phyloP scores from a whole-genome alignment of 2,797 vertebrate genomes.

The Chromis chromis region DNA sequence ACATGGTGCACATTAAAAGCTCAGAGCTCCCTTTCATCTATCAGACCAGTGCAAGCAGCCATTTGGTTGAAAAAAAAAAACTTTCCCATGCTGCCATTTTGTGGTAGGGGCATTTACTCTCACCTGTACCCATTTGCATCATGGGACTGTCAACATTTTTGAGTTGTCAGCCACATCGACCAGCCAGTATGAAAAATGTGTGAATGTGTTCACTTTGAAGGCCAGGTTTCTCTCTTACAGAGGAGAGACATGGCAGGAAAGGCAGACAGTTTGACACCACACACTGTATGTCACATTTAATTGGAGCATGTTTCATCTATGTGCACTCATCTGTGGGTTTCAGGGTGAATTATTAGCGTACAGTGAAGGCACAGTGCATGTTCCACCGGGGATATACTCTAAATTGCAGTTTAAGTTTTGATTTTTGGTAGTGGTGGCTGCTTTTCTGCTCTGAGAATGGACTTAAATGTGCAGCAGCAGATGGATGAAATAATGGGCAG shows the following conservation, averaged over 20 bases:
- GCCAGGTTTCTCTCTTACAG: constrained; percentile 27
- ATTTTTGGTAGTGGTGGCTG: constrained; percentile 25
- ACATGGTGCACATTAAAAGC: constrained; percentile 59
- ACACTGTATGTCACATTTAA: constrained; percentile 54
- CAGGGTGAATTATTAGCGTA: constrained; percentile 44
- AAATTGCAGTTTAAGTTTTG: constrained; percentile 45
- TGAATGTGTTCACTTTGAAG: constrained; percentile 44
- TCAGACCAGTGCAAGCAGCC: constrained; percentile 52
- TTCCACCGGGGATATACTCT: constrained; percentile 49
- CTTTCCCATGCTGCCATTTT: constrained; percentile 54
- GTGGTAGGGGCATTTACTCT: constrained; percentile 51
- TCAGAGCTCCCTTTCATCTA: constrained; percentile 68
- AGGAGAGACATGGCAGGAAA: constrained; percentile 22
- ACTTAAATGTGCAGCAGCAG: constrained; percentile 62
- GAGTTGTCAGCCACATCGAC: constrained; percentile 39
- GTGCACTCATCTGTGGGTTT: constrained; percentile 21
- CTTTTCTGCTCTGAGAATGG: constrained; percentile 28
- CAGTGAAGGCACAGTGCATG: constrained; percentile 39
- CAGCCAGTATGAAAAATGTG: constrained; percentile 31
- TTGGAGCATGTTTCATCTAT: constrained; percentile 53
- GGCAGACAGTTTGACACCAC: constrained; percentile 50
- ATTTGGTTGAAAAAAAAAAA: constrained; percentile 51
- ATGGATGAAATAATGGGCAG: constrained; percentile 81
- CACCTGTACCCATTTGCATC: constrained; percentile 64
- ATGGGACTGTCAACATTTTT: constrained; percentile 44